phyloP scores from a whole-genome alignment of 2,888 invertebrate species.

The Lasioglossum figueresi region DNA sequence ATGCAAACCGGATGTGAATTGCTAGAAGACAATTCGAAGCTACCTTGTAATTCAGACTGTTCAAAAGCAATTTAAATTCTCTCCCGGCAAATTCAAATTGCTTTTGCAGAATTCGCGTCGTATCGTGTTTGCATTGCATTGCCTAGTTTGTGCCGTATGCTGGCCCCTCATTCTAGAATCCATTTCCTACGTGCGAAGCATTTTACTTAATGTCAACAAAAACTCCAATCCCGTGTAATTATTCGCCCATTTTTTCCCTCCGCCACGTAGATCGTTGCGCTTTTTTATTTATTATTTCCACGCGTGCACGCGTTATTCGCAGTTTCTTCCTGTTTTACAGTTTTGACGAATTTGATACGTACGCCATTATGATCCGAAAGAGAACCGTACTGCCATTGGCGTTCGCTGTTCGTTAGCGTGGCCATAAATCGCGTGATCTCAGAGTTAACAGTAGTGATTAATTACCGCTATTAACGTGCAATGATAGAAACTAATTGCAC shows the following conservation, averaged over 20 bases:
- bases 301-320: background rate
- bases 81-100: constrained; percentile 68
- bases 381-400: background rate
- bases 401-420: background rate
- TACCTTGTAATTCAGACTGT: constrained; percentile 67
- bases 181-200: constrained; percentile 16
- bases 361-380: background rate
- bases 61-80: constrained; percentile 68
- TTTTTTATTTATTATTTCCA: background rate
- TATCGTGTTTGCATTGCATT: constrained; percentile 59
- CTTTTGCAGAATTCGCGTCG: constrained; percentile 67
- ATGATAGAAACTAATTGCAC: constrained; percentile 11
- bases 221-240: background rate
- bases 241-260: background rate
- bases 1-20: constrained; percentile 26
- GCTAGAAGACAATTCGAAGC: constrained; percentile 67
- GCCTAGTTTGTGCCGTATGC: constrained; percentile 35
- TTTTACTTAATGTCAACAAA: constrained; percentile 34
- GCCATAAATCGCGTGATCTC: background rate
- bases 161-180: constrained; percentile 38
- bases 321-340: background rate
- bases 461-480: constrained; percentile 7
- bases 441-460: constrained; percentile 5
- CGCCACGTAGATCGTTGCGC: background rate
- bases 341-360: background rate